Conservation (phyloP, 2,113 vertebrate genomes). For the Origma solitaria region DNA sequence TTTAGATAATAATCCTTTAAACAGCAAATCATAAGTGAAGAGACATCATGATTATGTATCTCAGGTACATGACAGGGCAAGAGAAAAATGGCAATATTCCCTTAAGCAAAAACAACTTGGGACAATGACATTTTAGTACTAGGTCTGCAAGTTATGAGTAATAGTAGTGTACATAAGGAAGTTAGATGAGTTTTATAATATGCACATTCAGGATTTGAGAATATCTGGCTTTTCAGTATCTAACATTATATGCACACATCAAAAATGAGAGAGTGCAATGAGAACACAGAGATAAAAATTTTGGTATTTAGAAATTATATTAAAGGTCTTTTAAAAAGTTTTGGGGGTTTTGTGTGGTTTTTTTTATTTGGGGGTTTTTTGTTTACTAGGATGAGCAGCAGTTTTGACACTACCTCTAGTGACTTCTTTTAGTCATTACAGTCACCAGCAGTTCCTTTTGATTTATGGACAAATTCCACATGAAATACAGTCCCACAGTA, state of each 20-base stretch:
- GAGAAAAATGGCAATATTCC: rapidly evolving
- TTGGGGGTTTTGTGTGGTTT: neutral
- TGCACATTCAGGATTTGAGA: neutral
- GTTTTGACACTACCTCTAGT: neutral
- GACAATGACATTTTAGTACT: neutral
- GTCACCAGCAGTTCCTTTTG: neutral
- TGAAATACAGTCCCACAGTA: neutral
- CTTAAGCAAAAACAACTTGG: neutral
- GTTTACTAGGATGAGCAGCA: neutral
- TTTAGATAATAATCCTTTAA: neutral
- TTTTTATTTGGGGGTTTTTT: neutral
- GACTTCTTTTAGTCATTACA: neutral
- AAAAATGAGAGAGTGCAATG: neutral
- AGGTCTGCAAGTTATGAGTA: neutral
- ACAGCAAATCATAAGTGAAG: neutral
- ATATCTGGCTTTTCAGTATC: neutral
- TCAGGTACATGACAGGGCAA: neutral
- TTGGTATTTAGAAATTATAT: neutral
- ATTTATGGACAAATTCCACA: neutral
- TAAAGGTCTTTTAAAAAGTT: neutral
- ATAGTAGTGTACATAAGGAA: neutral
- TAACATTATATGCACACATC: neutral
- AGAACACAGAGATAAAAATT: neutral
- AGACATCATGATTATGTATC: neutral
- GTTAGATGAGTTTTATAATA: neutral